Evolutionary conservation across 2,797 vertebrate species (phyloP).

Genomic region (Spinus pinus): DNA sequence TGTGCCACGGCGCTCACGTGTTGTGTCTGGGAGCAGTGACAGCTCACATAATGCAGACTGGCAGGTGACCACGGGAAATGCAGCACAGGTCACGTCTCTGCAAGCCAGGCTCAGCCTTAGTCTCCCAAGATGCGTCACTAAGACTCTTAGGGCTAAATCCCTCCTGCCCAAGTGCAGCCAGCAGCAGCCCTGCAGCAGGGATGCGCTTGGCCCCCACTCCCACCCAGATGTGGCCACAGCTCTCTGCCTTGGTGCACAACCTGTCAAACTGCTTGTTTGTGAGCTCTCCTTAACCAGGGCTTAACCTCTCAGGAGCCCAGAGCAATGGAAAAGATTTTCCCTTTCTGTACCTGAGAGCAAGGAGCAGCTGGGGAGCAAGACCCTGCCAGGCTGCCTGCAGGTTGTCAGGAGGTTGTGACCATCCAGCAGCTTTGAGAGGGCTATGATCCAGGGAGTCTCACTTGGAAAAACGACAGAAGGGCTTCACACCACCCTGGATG

Average conservation of each 20-base stretch:
- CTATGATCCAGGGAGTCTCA: not conserved
- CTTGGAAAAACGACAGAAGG: not conserved
- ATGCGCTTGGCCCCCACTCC: accelerated
- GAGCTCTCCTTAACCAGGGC: not conserved
- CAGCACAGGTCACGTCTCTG: slow-evolving; percentile 15
- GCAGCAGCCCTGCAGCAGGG: not conserved
- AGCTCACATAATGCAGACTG: slow-evolving; percentile 7
- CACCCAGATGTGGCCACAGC: not conserved
- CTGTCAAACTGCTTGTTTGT: not conserved
- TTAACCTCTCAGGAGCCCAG: not conserved
- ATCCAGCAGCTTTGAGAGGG: not conserved
- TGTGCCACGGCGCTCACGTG: not conserved
- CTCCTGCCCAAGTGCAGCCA: not conserved
- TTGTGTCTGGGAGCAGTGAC: not conserved
- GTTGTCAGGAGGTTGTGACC: accelerated
- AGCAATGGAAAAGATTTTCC: not conserved
- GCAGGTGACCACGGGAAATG: slow-evolving; percentile 37
- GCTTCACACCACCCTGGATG: accelerated
- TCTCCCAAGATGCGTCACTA: slow-evolving; percentile 54
- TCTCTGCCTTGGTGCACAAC: not conserved
- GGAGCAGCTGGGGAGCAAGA: not conserved
- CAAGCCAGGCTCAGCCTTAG: slow-evolving; percentile 49
- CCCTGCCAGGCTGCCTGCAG: not conserved
- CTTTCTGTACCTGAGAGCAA: not conserved
- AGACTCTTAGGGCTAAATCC: slow-evolving; percentile 60